A percentile compares a stretch with the other conserved stretches of the same genome.
Conservation (phyloP, 1,140 invertebrate genomes). For the Cotesia typhae region DNA sequence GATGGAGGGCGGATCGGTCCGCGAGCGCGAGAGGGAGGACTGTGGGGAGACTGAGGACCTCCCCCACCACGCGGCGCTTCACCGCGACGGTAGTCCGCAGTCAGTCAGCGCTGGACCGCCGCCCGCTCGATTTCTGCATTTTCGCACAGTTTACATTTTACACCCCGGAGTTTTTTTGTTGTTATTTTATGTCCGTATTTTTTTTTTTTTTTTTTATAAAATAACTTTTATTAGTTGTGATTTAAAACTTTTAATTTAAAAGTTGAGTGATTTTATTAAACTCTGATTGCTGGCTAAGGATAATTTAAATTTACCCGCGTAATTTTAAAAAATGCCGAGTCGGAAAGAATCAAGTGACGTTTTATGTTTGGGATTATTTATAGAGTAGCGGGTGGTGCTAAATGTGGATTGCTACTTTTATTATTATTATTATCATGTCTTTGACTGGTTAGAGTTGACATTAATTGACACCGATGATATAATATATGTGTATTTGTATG, state of each 20-base stretch:
- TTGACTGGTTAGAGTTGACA: slow-evolving; percentile 13
- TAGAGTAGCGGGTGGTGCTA: not conserved
- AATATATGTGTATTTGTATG: too few species aligned
- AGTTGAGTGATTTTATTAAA: too few species aligned
- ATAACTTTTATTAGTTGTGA: too few species aligned
- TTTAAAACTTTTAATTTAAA: too few species aligned
- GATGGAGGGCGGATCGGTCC: slow-evolving; percentile 36
- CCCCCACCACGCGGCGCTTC: slow-evolving; percentile 60
- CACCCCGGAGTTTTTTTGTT: too few species aligned
- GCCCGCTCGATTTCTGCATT: slow-evolving; percentile 60
- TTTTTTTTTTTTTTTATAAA: too few species aligned
- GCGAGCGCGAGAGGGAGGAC: slow-evolving; percentile 49
- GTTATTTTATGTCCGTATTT: too few species aligned
- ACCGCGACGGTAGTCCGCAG: slow-evolving; percentile 62
- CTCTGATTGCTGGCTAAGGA: too few species aligned
- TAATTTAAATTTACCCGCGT: too few species aligned
- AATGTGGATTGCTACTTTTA: not conserved
- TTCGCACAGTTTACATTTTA: slow-evolving; percentile 27
- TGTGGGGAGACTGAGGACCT: slow-evolving; percentile 43
- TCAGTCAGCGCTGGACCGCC: slow-evolving; percentile 68
- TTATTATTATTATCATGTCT: not conserved
- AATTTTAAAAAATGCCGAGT: too few species aligned
- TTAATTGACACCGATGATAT: slow-evolving; percentile 23
- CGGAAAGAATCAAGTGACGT: too few species aligned
- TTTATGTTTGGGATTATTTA: not conserved